Evolutionary conservation across 92 coral and sea anemone species (phyloP).

Genomic region (Palythoa grandis): DNA sequence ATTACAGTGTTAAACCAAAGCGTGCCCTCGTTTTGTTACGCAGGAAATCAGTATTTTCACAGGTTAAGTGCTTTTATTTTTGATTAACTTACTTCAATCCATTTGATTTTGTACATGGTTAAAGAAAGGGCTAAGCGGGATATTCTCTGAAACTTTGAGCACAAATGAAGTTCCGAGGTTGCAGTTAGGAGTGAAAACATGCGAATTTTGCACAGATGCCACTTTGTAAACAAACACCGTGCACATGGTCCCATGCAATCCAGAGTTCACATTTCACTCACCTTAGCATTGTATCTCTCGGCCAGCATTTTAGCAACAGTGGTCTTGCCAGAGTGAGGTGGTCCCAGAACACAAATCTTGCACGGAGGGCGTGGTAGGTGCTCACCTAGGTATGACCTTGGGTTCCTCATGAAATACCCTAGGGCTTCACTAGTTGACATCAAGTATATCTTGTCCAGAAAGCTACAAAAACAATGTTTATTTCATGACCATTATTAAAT

Average conservation of each 20-base stretch:
- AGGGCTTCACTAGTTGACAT: slow-evolving; percentile 85
- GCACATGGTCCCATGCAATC: background rate
- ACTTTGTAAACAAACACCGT: background rate
- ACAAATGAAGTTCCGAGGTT: slow-evolving; percentile 16
- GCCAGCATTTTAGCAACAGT: slow-evolving; percentile 79
- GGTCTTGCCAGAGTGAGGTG: slow-evolving; percentile 93
- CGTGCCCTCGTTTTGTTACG: slow-evolving; percentile 31
- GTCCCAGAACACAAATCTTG: slow-evolving; percentile 92
- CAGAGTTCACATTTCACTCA: slow-evolving; percentile 4
- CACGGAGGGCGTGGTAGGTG: slow-evolving; percentile 94
- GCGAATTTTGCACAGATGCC: background rate
- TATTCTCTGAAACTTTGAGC: slow-evolving; percentile 30
- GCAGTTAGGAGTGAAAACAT: background rate
- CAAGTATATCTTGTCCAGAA: slow-evolving; percentile 89
- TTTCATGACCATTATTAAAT: background rate
- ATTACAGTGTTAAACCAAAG: slow-evolving; percentile 35
- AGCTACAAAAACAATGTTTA: slow-evolving; percentile 57
- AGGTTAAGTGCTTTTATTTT: slow-evolving; percentile 7
- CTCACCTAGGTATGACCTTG: slow-evolving; percentile 79
- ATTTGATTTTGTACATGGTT: slow-evolving; percentile 28
- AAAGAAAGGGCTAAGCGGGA: slow-evolving; percentile 22
- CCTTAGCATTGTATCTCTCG: slow-evolving; percentile 89
- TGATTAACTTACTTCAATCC: slow-evolving; percentile 18
- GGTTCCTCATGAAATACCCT: slow-evolving; percentile 90
- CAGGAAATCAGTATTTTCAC: slow-evolving; percentile 27